Percentiles rank a stretch among this genome's conserved stretches.
phyloP scores from a whole-genome alignment of 1,140 invertebrate species.

The Euborellia annulipes region DNA sequence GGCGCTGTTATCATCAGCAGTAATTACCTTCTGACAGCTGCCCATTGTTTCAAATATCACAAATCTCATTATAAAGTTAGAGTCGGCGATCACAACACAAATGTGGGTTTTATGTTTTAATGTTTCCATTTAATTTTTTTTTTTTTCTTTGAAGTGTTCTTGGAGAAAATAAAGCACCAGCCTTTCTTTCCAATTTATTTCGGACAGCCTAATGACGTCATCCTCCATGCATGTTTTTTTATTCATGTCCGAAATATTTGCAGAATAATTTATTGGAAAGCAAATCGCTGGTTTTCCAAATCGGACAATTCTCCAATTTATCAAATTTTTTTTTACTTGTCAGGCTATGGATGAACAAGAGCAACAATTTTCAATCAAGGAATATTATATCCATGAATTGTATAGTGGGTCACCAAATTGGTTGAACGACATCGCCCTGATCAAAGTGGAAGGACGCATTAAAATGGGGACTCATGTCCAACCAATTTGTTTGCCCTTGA shows the following conservation, averaged over 20 bases:
- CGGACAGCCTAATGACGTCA: too few species aligned
- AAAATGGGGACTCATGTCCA: constrained; percentile 48
- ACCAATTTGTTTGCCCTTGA: constrained; percentile 54
- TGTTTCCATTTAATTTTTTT: too few species aligned
- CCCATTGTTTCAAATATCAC: constrained; percentile 55
- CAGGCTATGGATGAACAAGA: constrained; percentile 44
- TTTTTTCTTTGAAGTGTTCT: too few species aligned
- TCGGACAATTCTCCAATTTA: too few species aligned
- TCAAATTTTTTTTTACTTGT: too few species aligned
- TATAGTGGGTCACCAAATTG: constrained; percentile 44
- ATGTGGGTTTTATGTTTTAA: constrained; percentile 36
- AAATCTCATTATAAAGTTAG: constrained; percentile 49
- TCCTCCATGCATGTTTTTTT: too few species aligned
- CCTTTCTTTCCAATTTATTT: too few species aligned
- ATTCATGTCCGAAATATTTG: too few species aligned
- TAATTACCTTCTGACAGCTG: constrained; percentile 57
- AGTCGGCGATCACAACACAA: constrained; percentile 52
- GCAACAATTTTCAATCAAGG: constrained; percentile 46
- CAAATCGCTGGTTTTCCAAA: too few species aligned
- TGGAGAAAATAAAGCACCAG: too few species aligned
- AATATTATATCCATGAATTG: constrained; percentile 46
- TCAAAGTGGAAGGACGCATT: constrained; percentile 49
- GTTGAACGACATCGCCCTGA: constrained; percentile 59
- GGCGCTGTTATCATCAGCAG: constrained; percentile 56
- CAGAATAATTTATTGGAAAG: too few species aligned